A percentile compares a stretch with the other conserved stretches of the same genome.
These are phyloP conservation scores for Dicycla oo DNA, from an alignment of 2,888 invertebrate genomes.

Conservation along the genomic window DNA sequence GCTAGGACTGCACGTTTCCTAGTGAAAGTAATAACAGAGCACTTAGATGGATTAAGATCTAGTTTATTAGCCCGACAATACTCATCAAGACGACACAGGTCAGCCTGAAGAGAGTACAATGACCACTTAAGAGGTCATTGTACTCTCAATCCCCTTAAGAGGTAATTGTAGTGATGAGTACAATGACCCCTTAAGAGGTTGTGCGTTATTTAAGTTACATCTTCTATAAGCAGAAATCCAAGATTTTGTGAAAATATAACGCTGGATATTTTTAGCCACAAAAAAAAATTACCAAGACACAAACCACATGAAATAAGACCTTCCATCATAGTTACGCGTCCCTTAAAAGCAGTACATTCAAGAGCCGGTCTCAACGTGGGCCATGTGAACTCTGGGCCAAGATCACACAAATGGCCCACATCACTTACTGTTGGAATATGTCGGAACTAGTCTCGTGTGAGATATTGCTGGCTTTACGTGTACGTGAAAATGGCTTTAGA, in stretches of 20 bases:
- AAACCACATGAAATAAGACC: conserved; percentile 1
- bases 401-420: conserved; percentile 61
- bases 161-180: too few species aligned
- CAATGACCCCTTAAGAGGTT: too few species aligned
- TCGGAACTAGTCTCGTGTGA: conserved; percentile 46
- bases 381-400: conserved; percentile 40
- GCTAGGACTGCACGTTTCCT: too few species aligned
- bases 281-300: background rate
- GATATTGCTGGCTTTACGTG: conserved; percentile 36
- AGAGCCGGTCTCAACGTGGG: conserved; percentile 20
- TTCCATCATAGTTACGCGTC: conserved; percentile 3
- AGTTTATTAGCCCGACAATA: too few species aligned
- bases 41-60: too few species aligned
- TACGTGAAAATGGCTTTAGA: conserved; percentile 20
- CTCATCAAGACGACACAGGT: too few species aligned
- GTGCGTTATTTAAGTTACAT: too few species aligned
- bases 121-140: too few species aligned
- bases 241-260: background rate
- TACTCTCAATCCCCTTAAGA: too few species aligned
- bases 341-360: conserved; percentile 45
- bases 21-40: too few species aligned
- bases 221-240: background rate
- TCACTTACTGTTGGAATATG: conserved; percentile 47
- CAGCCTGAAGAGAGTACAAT: too few species aligned
- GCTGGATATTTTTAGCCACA: background rate